Evolutionary conservation across 2,113 vertebrate species (phyloP), one percentile per base, ranked within the genome.

Genomic region (Kryptolebias marmoratus): DNA sequence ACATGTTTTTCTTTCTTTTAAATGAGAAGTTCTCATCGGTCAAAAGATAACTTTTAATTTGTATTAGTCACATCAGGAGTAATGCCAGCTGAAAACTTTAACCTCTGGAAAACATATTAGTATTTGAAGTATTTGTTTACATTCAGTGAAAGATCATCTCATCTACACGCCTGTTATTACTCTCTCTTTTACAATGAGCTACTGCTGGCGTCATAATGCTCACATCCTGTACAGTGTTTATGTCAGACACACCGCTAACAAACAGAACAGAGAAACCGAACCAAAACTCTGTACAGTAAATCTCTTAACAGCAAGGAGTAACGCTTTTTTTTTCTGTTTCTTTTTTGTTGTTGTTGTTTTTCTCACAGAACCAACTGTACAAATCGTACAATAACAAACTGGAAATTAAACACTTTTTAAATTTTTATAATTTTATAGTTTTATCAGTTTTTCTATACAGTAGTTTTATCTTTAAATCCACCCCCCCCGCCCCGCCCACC

Each of bases 301-400:
- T 73, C 77, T 89, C 80, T 84, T 65, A 85, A 83, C 80, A 87
- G 80, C 81, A 66, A 58, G 8, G 31, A 71, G 67, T 71, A 77
- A 83, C 77, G 64, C 61, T 68, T 80, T 58, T 64, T 78, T 56
- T 63, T 82, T 79, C 69, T 67, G 63, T 76, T 58, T 61, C 76
- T 47, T 63, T 80, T 79, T 80, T 22, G 22, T 22, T 22, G 22
- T 22, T 22, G 22, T 22, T 22, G 22, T 22, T 22, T 22, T 88
- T 71, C 79, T 88, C 85, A 89, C 80, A 84, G 57, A 72, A 80
- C 71, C 80, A 72, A 81, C 83, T 87, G 83, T 91, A 92, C 88
- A 92, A 88, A 90, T 88, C 78, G 78, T 88, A 93, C 68, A 88
- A 79, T 76, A 88, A 82, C 81, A 87, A 84, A 86, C 82, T 81